These are phyloP conservation scores for Sarcophilus harrisii DNA, from an alignment of 2,797 vertebrate genomes.

Conservation along the genomic window DNA sequence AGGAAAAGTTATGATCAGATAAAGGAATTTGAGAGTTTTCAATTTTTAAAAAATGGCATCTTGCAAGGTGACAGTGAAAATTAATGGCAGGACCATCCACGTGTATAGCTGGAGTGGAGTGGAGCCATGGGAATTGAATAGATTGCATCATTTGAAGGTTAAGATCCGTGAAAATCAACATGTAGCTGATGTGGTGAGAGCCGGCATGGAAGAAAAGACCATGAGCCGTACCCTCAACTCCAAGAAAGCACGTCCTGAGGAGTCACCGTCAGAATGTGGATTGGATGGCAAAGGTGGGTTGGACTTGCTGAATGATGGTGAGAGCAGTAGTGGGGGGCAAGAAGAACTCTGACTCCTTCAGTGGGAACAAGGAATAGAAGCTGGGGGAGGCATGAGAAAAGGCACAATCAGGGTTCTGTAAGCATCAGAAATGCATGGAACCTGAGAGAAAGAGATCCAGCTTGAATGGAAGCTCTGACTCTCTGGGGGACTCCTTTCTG, in stretches of 20 bases:
- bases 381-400: neutral
- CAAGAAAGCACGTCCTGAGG: neutral
- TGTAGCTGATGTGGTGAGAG: neutral
- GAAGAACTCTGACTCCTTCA: neutral
- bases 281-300: neutral
- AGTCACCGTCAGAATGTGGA: neutral
- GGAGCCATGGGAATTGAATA: neutral
- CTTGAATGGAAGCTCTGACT: neutral
- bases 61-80: neutral
- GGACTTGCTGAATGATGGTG: neutral
- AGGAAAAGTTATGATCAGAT: neutral
- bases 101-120: neutral
- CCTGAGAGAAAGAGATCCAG: neutral
- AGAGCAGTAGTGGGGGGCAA: neutral
- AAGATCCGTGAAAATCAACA: neutral
- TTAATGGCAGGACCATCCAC: neutral
- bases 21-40: neutral
- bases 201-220: neutral
- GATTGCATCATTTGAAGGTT: neutral
- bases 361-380: neutral
- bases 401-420: neutral
- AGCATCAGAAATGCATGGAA: neutral
- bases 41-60: neutral
- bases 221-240: neutral
- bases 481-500: no score